Conservation (phyloP, 1,140 invertebrate species). For the Dendroctonus valens region DNA sequence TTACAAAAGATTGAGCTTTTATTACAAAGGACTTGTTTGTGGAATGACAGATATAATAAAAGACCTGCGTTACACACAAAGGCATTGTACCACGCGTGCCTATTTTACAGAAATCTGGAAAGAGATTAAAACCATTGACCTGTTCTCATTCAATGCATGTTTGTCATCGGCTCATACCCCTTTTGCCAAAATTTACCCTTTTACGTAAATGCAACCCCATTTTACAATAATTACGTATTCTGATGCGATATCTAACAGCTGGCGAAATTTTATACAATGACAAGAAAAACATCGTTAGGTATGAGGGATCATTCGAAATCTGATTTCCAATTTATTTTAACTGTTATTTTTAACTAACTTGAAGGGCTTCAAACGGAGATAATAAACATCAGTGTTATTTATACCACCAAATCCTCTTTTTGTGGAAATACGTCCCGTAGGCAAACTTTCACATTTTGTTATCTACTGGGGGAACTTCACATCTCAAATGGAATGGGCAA, state of each 20-base stretch:
- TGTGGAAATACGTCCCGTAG: too few species aligned
- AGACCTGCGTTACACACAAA: constrained; percentile 35
- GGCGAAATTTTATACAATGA: constrained; percentile 36
- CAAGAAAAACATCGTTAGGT: constrained; percentile 5
- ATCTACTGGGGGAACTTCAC: too few species aligned
- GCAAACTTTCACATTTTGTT: too few species aligned
- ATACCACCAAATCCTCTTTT: too few species aligned
- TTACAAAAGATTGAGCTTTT: constrained; percentile 36
- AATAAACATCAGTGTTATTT: too few species aligned
- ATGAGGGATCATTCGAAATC: too few species aligned
- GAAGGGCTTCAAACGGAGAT: too few species aligned
- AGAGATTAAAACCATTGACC: constrained; percentile 36
- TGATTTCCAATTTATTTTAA: too few species aligned
- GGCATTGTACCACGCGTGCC: constrained; percentile 39
- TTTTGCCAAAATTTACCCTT: constrained; percentile 46
- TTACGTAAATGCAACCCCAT: constrained; percentile 48
- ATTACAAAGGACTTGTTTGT: constrained; percentile 35
- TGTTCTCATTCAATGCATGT: constrained; percentile 42
- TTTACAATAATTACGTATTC: constrained; percentile 51
- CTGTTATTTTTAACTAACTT: too few species aligned
- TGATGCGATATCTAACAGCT: constrained; percentile 45
- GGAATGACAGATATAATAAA: constrained; percentile 38
- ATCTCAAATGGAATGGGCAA: too few species aligned
- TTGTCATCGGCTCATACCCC: constrained; percentile 44
- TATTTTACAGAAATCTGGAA: constrained; percentile 47